Evolutionary conservation across 1,140 invertebrate species (phyloP).

Genomic region (Pseudomyrmex sp.): DNA sequence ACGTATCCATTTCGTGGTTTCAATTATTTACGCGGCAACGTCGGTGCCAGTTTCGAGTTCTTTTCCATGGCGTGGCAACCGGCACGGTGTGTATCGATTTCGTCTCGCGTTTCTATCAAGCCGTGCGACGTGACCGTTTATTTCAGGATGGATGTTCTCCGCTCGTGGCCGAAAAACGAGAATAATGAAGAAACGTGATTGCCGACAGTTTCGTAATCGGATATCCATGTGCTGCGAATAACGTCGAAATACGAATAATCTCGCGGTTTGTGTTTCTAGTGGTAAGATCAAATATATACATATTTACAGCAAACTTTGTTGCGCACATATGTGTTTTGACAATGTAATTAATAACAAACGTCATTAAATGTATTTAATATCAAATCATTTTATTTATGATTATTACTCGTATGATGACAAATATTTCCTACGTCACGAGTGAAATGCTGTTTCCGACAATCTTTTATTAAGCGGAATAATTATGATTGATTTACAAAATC

Average conservation of each 20-base stretch:
- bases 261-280: background rate
- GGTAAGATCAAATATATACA: background rate
- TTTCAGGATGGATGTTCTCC: slow-evolving; percentile 40
- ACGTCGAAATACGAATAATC: slow-evolving; percentile 23
- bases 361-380: slow-evolving; percentile 5
- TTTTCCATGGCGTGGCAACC: slow-evolving; percentile 30
- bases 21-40: slow-evolving; percentile 67
- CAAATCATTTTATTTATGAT: background rate
- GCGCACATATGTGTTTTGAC: background rate
- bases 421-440: slow-evolving; percentile 15
- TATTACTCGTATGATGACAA: background rate
- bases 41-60: slow-evolving; percentile 37
- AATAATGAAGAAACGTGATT: slow-evolving; percentile 47
- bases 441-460: background rate
- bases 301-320: too few relatives aligned
- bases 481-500: slow-evolving; percentile 20
- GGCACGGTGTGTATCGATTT: slow-evolving; percentile 57
- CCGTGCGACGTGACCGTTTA: slow-evolving; percentile 47
- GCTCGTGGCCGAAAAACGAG: slow-evolving; percentile 30
- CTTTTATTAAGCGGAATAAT: slow-evolving; percentile 15
- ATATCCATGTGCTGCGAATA: slow-evolving; percentile 24
- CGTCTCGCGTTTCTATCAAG: slow-evolving; percentile 53
- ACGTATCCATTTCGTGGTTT: slow-evolving; percentile 70
- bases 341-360: background rate
- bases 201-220: slow-evolving; percentile 43